Evolutionary conservation across 2,113 vertebrate genomes (phyloP), one percentile per base, ranked within the genome.

Genomic region (Entosphenus tridentatus): DNA sequence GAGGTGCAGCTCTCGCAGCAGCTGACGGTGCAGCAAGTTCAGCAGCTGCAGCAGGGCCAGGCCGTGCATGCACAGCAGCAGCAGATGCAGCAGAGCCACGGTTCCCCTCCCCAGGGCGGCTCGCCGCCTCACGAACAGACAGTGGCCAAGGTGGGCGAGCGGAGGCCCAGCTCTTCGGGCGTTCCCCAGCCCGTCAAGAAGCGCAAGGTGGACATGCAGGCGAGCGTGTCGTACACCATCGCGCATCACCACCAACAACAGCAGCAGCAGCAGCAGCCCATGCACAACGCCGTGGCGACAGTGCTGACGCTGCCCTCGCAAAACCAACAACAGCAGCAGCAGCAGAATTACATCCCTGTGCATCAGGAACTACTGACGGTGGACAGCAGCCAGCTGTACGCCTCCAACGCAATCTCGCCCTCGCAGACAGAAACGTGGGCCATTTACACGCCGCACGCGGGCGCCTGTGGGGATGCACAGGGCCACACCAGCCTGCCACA

Each of bases 161-260:
- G 87, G 39, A 81, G 92, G 70, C 83, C 81, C 70, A 80, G 82
- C 71, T 81, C 83, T 1, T 82, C 87, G 10, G 85, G 84, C 7
- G 92, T 98, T 68, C 89, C 96, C 70, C 95, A 97, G 75, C 95
- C 95, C 0, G 92, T 89, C 75, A 98, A 98, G 81, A 98, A 98
- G 71, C 91, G 92, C 71, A 97, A 97, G 78, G 87, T 98, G 77
- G 95, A 98, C 77, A 86, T 95, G 76, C 95, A 92, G 71, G 83
- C 95, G 69, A 83, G 90, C 67, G 88, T 98, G 70, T 98, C 95
- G 0, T 98, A 98, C 54, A 84, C 92, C 69, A 86, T 95, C 75
- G 87, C 89, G 39, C 39, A 39, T 39, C 39, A 39, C 39, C 39
- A 39, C 39, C 39, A 39, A 39, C 39, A 21, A 21, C 21, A 21